Evolutionary conservation across 30 jellyfish, hydroid and myxozoan genomes (phyloP), one percentile per base, ranked within the genome.

Genomic region (Morbakka virulenta): DNA sequence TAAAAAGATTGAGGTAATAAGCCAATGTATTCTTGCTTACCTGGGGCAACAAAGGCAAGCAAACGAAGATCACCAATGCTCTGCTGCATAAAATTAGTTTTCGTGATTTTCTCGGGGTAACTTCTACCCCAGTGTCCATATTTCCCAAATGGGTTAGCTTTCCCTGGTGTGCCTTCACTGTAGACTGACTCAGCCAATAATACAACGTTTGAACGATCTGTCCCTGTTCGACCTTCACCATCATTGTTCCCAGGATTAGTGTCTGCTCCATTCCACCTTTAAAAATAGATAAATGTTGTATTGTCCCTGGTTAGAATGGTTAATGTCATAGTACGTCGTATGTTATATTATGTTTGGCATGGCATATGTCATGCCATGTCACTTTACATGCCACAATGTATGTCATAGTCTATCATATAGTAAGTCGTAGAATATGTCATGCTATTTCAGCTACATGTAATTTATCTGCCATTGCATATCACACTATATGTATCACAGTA

Each of bases 181-280:
- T 34, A 82, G n/a, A 47, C 74, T 49, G 48, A 70, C 9, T 36
- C 82, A 1, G 27, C 75, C 1, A 82, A 50, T 4, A 62, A 25
- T 35, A 82, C 28, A 4, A 82, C 68, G 47, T 82, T 82, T 22
- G 94, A 82, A n/a, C 94, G 32, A 68, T 82, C 94, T 21, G 87
- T 82, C 31, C 94, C 94, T 11, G 64, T 52, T 0, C 50, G 48
- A 13, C 94, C 94, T 64, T 82, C 76, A 35, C 94, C 94, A 35
- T 70, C 94, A 31, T 82, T 82, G 82, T 82, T 82, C 2, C 72
- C 52, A 0, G 94, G 94, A 31, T 82, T 82, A 24, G 67, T 32
- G 62, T 82, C 78, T 28, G 94, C 72, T 22, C 94, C 94, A 1
- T 81, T 72, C 94, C 94, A 82, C 32, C 94, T 82, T 27, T 3